Evolutionary conservation across 2,888 invertebrate species (phyloP), one percentile per base, ranked within the genome.

Genomic region (Lasius platythorax): DNA sequence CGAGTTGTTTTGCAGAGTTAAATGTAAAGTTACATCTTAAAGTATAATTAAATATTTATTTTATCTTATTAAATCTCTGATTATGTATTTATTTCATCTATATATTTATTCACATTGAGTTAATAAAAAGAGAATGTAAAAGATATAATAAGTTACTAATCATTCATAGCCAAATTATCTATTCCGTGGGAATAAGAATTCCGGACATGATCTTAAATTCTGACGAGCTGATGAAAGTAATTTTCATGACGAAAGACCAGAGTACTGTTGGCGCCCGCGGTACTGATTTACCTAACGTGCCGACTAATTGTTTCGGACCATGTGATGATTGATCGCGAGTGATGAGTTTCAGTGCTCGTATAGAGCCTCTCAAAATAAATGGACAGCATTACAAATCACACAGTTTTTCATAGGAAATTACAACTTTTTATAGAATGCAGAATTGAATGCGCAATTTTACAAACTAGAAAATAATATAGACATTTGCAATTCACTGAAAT

Each of bases 241-340:
- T 88, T 87, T 84, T 66, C 73, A 73, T 82, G 61, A 66, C 79
- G 79, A 85, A 78, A 88, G 85, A 88, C 43, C 78, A 81, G 85
- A 79, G 58, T 37, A 64, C 63, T 79, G 67, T 73, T 23, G 63
- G 66, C 85, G 85, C 85, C 83, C 78, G 82, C 76, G 82, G 18
- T 72, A 37, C 23, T 37, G 56, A 82, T 85, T 70, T 68, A 58
- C 58, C 86, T 91, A 91, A 91, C 89, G 90, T 88, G 83, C 89
- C 76, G 79, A 53, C 87, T 91, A 91, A 91, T 91, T 88, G 88
- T 91, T 88, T 87, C 87, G 81, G 85, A 87, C 84, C 74, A 76
- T 43, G 40, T 76, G 75, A 76, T 91, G 91, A 91, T 91, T 89
- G 87, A 91, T 87, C 75, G 85, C 88, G 88, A 85, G 90, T 90